Evolutionary conservation across 2,888 invertebrate genomes (phyloP).

Genomic region (Clunio marinus): DNA sequence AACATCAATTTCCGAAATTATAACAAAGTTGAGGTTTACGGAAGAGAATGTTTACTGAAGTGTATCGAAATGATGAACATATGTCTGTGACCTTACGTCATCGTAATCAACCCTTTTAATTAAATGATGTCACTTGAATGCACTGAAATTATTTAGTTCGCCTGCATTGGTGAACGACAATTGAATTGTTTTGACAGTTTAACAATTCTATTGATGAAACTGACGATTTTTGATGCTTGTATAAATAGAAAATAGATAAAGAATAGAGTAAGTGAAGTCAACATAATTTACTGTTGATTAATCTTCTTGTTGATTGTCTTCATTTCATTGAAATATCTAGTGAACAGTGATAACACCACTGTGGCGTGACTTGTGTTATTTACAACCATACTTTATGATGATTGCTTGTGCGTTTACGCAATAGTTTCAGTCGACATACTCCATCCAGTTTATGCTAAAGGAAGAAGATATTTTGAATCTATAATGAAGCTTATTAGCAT

Average conservation of each 20-base stretch:
- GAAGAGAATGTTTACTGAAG: background rate
- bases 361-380: background rate
- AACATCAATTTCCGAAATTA: slow-evolving; percentile 17
- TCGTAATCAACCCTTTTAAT: slow-evolving; percentile 21
- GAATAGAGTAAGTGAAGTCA: background rate
- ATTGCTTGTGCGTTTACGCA: background rate
- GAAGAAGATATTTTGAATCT: too few species aligned
- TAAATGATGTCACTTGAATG: slow-evolving; percentile 14
- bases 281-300: slow-evolving; percentile 14
- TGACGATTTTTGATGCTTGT: too few species aligned
- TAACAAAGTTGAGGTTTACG: background rate
- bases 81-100: slow-evolving; percentile 16
- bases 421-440: too few species aligned
- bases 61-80: slow-evolving; percentile 1
- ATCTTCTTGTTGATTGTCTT: background rate
- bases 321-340: background rate
- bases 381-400: background rate
- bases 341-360: background rate
- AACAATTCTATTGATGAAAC: background rate
- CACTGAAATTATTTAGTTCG: background rate
- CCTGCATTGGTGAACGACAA: background rate
- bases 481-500: too few species aligned
- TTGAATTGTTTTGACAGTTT: background rate
- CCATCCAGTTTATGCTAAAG: too few species aligned
- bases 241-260: background rate